These are phyloP conservation scores for Bellardia pandia DNA, from an alignment of 2,888 invertebrate genomes.

Conservation along the genomic window DNA sequence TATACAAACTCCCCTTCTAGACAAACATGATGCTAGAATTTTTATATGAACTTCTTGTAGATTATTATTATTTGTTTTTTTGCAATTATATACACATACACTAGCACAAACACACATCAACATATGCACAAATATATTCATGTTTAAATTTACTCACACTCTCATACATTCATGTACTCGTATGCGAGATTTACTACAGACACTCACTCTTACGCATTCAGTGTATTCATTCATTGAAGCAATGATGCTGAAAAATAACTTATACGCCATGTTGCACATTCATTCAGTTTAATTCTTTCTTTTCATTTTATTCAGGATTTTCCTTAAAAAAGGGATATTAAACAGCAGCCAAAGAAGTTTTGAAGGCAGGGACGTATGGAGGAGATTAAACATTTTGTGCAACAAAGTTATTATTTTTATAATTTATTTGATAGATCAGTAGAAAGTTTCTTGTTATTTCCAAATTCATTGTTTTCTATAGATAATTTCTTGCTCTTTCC, in stretches of 20 bases:
- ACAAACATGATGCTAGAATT: conserved; percentile 31
- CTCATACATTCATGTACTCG: neutral
- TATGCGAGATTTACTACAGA: conserved; percentile 34
- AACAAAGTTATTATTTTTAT: neutral
- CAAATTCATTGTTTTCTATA: too few relatives aligned
- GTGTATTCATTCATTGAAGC: conserved; percentile 62
- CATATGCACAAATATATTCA: neutral
- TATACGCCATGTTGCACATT: conserved; percentile 68
- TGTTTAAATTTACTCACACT: conserved; percentile 16
- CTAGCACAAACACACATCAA: neutral
- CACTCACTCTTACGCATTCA: conserved; percentile 28
- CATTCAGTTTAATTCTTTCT: conserved; percentile 54
- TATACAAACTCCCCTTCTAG: conserved; percentile 29
- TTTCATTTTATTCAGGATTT: conserved; percentile 43
- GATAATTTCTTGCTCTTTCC: too few relatives aligned
- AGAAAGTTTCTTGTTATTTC: neutral
- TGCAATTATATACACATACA: conserved; percentile 14
- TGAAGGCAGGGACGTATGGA: conserved; percentile 2
- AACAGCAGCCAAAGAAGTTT: conserved; percentile 25
- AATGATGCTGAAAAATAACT: conserved; percentile 74
- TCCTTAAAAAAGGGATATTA: neutral
- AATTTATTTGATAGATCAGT: too few relatives aligned
- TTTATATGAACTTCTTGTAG: conserved; percentile 31
- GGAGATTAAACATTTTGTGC: neutral
- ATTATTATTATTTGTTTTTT: conserved; percentile 19